Evolutionary conservation across 2,113 vertebrate genomes (phyloP).

Genomic region (Neotoma lepida): DNA sequence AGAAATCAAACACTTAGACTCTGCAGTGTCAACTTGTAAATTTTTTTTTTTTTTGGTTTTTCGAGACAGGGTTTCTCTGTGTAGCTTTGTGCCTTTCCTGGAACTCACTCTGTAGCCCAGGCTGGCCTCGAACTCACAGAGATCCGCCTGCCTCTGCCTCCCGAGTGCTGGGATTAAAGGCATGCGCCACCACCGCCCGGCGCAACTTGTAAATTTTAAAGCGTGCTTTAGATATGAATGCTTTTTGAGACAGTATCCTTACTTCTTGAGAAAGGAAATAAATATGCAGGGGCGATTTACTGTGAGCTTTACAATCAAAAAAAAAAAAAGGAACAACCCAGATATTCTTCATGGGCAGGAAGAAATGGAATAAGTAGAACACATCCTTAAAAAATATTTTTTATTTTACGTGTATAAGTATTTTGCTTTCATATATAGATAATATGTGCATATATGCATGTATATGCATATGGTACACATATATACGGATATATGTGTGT

Average conservation of each 20-base stretch:
- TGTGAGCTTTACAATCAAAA: not conserved
- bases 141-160: too few species aligned
- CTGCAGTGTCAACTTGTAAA: not conserved
- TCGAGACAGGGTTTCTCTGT: too few species aligned
- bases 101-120: too few species aligned
- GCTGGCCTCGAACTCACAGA: too few species aligned
- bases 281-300: conserved; percentile 35
- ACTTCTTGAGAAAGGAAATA: conserved; percentile 40
- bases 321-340: not conserved
- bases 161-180: too few species aligned
- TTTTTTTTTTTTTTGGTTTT: too few species aligned
- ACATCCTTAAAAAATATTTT: not conserved
- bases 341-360: not conserved
- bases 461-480: not conserved
- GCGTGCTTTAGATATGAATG: not conserved
- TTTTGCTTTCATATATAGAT: not conserved
- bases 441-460: not conserved
- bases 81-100: too few species aligned
- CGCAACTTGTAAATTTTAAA: not conserved
- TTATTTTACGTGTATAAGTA: not conserved
- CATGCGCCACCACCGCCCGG: too few species aligned
- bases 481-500: not conserved
- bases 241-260: conserved; percentile 28
- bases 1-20: conserved; percentile 7
- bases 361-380: not conserved